phyloP scores from a whole-genome alignment of 2,888 invertebrate species.

The Sinohyriopsis cumingii region DNA sequence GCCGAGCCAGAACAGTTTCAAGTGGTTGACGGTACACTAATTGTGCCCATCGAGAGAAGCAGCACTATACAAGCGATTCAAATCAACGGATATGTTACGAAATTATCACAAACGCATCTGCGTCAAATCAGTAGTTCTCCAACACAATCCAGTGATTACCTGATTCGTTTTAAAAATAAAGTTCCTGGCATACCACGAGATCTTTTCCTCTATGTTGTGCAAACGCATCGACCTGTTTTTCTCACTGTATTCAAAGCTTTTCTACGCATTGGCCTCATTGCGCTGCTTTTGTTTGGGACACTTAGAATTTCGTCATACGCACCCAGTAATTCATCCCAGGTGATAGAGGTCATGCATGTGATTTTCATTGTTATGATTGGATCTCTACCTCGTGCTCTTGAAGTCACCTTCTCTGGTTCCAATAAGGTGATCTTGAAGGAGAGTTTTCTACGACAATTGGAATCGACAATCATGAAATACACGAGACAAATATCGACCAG shows the following conservation, averaged over 20 bases:
- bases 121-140: too few species aligned
- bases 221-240: conserved; percentile 15
- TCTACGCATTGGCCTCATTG: conserved; percentile 11
- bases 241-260: conserved; percentile 11
- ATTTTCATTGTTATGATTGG: conserved; percentile 24
- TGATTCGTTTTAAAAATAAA: conserved; percentile 7
- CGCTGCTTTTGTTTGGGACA: conserved; percentile 2
- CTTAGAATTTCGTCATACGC: conserved; percentile 11
- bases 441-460: too few species aligned
- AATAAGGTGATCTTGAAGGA: too few species aligned
- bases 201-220: conserved; percentile 11
- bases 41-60: conserved; percentile 1
- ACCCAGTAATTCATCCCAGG: conserved; percentile 1
- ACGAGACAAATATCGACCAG: too few species aligned
- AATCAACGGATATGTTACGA: too few species aligned
- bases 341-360: conserved; percentile 29
- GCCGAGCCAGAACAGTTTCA: conserved; percentile 1
- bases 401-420: conserved; percentile 7
- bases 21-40: conserved; percentile 6
- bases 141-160: too few species aligned
- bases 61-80: too few species aligned
- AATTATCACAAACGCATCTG: too few species aligned
- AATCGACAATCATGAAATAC: too few species aligned
- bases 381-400: conserved; percentile 20
- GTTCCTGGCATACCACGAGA: conserved; percentile 10